Evolutionary conservation across 2,797 vertebrate genomes (phyloP), one percentile per base, ranked within the genome.

Genomic region (Manis javanica): DNA sequence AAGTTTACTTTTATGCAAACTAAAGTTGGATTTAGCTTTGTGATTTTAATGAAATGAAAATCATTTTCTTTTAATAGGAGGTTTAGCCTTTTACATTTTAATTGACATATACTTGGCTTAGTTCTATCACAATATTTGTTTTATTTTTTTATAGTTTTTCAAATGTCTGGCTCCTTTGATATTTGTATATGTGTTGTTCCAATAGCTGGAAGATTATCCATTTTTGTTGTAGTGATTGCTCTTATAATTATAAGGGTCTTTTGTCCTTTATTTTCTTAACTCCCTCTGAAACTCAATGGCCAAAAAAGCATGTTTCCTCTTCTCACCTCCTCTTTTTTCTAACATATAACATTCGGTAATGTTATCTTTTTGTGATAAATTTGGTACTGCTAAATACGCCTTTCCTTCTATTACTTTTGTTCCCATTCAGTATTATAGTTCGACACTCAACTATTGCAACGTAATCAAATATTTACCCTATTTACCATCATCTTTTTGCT

Each of bases 21-120:
- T 55, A 37, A 0, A 77, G 53, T 34, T 34, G 7, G 3, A 61
- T 59, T 59, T 89, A 81, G 24, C 59, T 74, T 72, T 86, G 23
- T 87, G 18, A 19, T 59, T 90, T 87, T 87, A 75, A 34, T 57
- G 18, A 75, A 94, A 75, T 57, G 16, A 81, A 96, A 93, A 91
- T 90, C 7, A 93, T 59, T 91, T 78, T 86, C 12, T 78, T 51
- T 93, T 59, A 87, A 23, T 64, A 49, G 4, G 24, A 4, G 0
- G 16, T 63, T 53, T 81, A 82, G 4, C 3, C 19, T 9, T 66
- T 81, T 89, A 37, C 5, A 29, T 95, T 68, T 85, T 74, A 84
- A 87, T 49, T 93, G 7, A 81, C 39, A 18, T 34, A 15, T 51
- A 68, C 69, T 89, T 96, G 1, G 10, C 51, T 91, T 72, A 82